phyloP scores from a whole-genome alignment of 2,113 vertebrate genomes.

The Dromas ardeola region DNA sequence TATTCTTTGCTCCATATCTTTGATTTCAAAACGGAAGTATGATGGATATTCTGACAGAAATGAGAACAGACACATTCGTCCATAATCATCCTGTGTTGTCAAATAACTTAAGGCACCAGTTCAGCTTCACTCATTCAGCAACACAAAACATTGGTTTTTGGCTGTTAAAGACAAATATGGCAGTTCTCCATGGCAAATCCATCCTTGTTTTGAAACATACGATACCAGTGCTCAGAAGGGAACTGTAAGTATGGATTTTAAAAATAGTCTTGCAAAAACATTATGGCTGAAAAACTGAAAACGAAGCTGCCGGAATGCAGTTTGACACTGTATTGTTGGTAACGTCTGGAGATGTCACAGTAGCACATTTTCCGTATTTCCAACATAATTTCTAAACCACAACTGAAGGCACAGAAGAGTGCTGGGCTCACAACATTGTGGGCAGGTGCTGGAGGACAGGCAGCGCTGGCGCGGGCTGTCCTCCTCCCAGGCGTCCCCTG shows the following conservation, averaged over 20 bases:
- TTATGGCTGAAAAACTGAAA: not conserved
- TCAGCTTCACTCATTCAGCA: not conserved
- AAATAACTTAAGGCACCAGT: not conserved
- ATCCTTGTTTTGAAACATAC: slow-evolving; percentile 36
- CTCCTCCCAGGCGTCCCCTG: not conserved
- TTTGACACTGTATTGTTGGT: not conserved
- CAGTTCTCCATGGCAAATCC: slow-evolving; percentile 1
- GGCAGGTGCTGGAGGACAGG: not conserved
- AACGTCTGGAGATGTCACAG: not conserved
- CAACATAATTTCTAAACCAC: not conserved
- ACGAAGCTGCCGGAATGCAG: not conserved
- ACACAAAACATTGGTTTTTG: slow-evolving; percentile 33
- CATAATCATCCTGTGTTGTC: not conserved
- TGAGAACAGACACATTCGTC: not conserved
- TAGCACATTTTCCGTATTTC: not conserved
- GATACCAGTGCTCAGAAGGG: not conserved
- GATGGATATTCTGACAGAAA: slow-evolving; percentile 21
- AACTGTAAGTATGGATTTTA: slow-evolving; percentile 3
- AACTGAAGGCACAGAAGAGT: not conserved
- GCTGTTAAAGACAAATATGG: slow-evolving; percentile 29
- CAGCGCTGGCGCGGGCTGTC: fast-evolving
- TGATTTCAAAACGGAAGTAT: not conserved
- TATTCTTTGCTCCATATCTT: not conserved
- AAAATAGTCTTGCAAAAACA: slow-evolving; percentile 17
- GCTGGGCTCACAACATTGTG: not conserved